A percentile compares a stretch with the other conserved stretches of the same genome.
Evolutionary conservation across 2,113 vertebrate genomes (phyloP).

Genomic region (Psettodes erumei): DNA sequence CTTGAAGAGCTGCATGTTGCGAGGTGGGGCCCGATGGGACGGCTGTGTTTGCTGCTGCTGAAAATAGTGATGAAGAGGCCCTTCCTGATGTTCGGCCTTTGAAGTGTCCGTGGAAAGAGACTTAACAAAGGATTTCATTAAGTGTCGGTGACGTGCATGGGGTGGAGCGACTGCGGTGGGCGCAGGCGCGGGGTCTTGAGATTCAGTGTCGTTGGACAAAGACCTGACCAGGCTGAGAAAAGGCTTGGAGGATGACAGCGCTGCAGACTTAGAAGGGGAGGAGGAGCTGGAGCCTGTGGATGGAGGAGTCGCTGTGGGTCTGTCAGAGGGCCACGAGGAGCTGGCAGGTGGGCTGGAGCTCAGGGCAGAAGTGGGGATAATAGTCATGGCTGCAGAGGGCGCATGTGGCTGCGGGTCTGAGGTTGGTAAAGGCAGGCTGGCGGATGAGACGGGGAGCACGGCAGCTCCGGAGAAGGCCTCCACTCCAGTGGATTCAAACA

Average conservation of each 20-base stretch:
- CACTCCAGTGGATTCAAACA: constrained; percentile 77
- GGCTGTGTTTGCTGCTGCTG: constrained; percentile 54
- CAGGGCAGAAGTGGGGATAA: constrained; percentile 74
- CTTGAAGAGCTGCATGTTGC: constrained; percentile 97
- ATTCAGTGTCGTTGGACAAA: constrained; percentile 93
- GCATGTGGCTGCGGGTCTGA: constrained; percentile 60
- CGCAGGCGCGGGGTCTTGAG: constrained; percentile 86
- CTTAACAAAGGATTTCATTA: constrained; percentile 98
- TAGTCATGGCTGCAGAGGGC: constrained; percentile 82
- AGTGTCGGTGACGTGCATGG: constrained; percentile 88
- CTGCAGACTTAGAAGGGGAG: constrained; percentile 87
- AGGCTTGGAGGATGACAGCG: constrained; percentile 87
- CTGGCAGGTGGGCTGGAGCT: constrained; percentile 79
- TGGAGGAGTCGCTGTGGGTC: constrained; percentile 43
- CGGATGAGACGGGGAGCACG: constrained; percentile 69
- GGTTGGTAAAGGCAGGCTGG: constrained; percentile 61
- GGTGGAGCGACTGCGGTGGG: constrained; percentile 78
- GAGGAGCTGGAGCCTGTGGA: constrained; percentile 76
- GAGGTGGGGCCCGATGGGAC: constrained; percentile 79
- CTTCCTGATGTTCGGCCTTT: constrained; percentile 86
- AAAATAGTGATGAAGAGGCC: constrained; percentile 70
- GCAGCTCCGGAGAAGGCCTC: constrained; percentile 73
- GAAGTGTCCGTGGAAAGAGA: constrained; percentile 95
- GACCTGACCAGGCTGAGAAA: constrained; percentile 94
- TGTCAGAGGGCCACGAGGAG: constrained; percentile 86